Evolutionary conservation across 2,113 vertebrate species (phyloP), one percentile per base, ranked within the genome.

Genomic region (Choloepus hoffmanni): DNA sequence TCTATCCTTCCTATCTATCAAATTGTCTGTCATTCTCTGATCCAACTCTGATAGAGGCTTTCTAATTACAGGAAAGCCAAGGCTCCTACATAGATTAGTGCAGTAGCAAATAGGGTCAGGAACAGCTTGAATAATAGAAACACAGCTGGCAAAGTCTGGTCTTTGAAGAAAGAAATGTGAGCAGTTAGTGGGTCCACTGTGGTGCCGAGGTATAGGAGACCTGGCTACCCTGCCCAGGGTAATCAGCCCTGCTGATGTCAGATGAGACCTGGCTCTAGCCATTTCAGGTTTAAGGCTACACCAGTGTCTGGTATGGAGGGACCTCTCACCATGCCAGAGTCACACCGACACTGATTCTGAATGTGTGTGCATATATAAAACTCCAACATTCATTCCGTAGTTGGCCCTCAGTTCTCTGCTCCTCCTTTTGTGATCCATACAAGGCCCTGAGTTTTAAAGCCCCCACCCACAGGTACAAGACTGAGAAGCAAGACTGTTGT

Each of bases 181-280:
- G 45, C 58, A 21, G 36, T 67, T 45, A 58, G 67, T 30, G 10
- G 78, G 40, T 50, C 36, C 50, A 26, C 10, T 16, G 4, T 74
- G 36, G 45, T 90, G 45, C n/a, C n/a, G 18, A 50, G 50, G 43
- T 16, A 23, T 28, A 21, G 70, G 24, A 77, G 15, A 87, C 3
- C 40, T 53, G 50, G 58, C 15, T 70, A 11, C 60, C 70, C 21
- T n/a, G 4, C 26, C 48, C 33, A 21, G 36, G 86, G 55, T 16
- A 40, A 26, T 2, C 4, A 23, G 10, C n/a, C 24, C 0, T 0
- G 19, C 26, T 2, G 2, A 4, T 19, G 7, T 4, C 23, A 26
- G 36, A 18, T 3, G 33, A 63, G 26, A 40, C 7, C 13, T n/a
- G 7, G 19, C n/a, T n/a, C 43, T 24, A 40, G n/a, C 11, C 50